Conservation (phyloP, 2,888 invertebrate genomes). For the Liodrosophila aerea region DNA sequence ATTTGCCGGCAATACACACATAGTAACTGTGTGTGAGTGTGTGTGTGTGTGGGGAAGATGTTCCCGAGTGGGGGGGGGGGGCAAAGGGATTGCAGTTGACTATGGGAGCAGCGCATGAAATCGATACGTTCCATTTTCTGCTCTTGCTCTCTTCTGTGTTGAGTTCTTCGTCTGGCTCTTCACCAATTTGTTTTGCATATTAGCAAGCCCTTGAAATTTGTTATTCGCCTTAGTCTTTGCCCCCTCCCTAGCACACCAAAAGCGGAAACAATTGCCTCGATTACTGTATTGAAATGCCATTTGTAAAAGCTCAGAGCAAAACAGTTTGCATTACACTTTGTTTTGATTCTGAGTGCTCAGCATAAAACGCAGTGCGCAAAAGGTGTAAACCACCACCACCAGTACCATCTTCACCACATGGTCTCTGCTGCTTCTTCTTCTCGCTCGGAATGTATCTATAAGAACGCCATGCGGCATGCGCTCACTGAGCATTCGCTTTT, state of each 20-base stretch:
- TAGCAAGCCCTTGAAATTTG: conserved; percentile 59
- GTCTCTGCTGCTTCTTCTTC: too few species aligned
- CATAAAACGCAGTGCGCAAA: conserved; percentile 75
- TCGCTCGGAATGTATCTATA: conserved; percentile 52
- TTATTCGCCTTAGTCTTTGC: conserved; percentile 33
- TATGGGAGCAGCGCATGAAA: conserved; percentile 65
- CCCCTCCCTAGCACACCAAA: too few species aligned
- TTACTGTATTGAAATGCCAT: conserved; percentile 9
- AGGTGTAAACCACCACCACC: conserved; percentile 40
- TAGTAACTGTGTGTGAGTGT: conserved; percentile 2
- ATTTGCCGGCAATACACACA: conserved; percentile 35
- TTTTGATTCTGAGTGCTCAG: conserved; percentile 10
- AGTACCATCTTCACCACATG: conserved; percentile 17
- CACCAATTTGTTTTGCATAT: conserved; percentile 58
- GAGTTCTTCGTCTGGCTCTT: too few species aligned
- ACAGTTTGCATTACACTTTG: conserved; percentile 10
- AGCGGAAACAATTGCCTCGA: conserved; percentile 45
- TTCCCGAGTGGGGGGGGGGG: not conserved
- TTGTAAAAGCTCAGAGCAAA: conserved; percentile 18
- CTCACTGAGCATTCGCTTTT: conserved; percentile 32
- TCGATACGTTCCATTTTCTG: conserved; percentile 59
- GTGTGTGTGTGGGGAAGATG: conserved; percentile 23
- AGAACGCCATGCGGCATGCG: conserved; percentile 56
- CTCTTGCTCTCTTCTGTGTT: conserved; percentile 16
- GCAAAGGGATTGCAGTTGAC: not conserved